A percentile compares a stretch with the other conserved stretches of the same genome.
Evolutionary conservation across 92 coral and sea anemone species (phyloP).

Genomic region (Pocillopora meandrina): DNA sequence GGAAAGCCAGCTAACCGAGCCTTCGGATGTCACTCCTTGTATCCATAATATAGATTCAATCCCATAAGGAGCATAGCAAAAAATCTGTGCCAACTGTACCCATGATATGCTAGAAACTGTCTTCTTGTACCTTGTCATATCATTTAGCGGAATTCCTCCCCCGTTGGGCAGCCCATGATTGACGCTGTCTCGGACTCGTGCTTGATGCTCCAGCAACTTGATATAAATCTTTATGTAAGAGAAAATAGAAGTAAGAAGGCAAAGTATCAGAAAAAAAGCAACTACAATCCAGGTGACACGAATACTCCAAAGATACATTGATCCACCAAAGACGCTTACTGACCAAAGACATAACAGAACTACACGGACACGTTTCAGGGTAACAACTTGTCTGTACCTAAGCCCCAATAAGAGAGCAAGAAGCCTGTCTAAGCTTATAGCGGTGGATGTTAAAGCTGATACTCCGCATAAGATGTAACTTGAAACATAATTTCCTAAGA

Average conservation of each 20-base stretch:
- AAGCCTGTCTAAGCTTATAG: conserved; percentile 22
- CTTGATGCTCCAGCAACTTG: not conserved
- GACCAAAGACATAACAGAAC: not conserved
- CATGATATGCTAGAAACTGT: conserved; percentile 19
- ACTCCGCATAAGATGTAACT: conserved; percentile 2
- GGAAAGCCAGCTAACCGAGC: not conserved
- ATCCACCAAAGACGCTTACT: not conserved
- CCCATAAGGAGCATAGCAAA: not conserved
- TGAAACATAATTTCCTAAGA: not conserved
- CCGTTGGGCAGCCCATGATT: not conserved
- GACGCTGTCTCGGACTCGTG: not conserved
- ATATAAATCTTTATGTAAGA: conserved; percentile 2
- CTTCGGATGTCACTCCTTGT: not conserved
- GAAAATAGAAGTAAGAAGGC: not conserved
- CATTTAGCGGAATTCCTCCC: not conserved
- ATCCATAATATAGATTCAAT: not conserved
- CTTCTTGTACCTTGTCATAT: not conserved
- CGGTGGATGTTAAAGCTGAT: conserved; percentile 8
- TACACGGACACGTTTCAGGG: not conserved
- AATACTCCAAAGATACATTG: not conserved
- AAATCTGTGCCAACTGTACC: conserved; percentile 8
- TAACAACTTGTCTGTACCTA: conserved; percentile 18
- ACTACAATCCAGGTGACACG: not conserved
- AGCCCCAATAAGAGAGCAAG: not conserved
- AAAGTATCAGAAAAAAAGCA: not conserved